phyloP scores from a whole-genome alignment of 2,113 vertebrate species.

The Heptranchias perlo region DNA sequence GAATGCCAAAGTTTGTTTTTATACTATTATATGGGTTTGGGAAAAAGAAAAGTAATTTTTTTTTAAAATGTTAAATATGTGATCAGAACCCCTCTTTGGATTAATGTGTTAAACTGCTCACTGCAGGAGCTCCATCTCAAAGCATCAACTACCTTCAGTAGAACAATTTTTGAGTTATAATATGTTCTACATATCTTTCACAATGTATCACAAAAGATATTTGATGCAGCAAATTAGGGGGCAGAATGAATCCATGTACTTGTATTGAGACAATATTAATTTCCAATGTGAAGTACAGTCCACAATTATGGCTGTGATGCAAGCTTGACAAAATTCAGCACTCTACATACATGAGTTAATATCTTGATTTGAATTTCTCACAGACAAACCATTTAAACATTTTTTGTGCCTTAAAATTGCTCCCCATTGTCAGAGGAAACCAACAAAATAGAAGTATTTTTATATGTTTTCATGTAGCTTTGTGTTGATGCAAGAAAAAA shows the following conservation, averaged over 20 bases:
- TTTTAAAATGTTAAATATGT: neutral
- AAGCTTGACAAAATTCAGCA: neutral
- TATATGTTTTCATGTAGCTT: neutral
- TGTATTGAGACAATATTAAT: neutral
- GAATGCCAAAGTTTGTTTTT: neutral
- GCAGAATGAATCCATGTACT: neutral
- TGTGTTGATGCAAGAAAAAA: neutral
- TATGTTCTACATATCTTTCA: neutral
- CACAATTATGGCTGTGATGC: neutral
- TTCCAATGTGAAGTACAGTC: neutral
- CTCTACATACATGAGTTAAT: neutral
- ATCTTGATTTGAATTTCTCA: too few relatives aligned
- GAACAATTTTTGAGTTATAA: neutral
- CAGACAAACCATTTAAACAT: too few relatives aligned
- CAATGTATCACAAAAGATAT: neutral
- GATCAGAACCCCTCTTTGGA: neutral
- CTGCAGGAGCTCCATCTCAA: neutral
- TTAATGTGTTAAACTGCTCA: neutral
- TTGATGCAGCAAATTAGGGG: neutral
- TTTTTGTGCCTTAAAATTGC: neutral
- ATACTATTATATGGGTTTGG: neutral
- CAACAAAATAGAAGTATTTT: too few relatives aligned
- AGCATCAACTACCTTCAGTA: neutral
- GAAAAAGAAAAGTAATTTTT: neutral
- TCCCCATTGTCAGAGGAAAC: neutral